Conservation (phyloP, 64 coral and sea anemone species). For the Astreopora myriophthalma region DNA sequence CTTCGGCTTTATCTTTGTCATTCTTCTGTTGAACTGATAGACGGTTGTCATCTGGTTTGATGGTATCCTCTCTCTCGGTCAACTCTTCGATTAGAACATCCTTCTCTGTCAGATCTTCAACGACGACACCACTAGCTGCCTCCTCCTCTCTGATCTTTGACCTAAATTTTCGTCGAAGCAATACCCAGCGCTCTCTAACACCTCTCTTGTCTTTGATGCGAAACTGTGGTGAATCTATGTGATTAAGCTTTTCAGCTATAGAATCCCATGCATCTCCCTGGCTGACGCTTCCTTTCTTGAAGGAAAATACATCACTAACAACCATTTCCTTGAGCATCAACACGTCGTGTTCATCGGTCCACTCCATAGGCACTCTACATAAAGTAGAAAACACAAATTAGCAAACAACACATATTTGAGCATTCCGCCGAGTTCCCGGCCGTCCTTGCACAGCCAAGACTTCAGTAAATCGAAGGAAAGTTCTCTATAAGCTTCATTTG, state of each 20-base stretch:
- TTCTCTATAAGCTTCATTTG: too few species aligned
- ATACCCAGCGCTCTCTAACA: constrained; percentile 39
- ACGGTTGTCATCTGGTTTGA: constrained; percentile 5
- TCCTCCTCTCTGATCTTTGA: constrained; percentile 16
- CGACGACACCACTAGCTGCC: background rate
- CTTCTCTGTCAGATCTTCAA: background rate
- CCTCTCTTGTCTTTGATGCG: constrained; percentile 64
- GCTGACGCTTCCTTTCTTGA: too few species aligned
- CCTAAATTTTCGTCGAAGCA: background rate
- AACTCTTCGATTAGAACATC: constrained; percentile 51
- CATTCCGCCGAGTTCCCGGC: too few species aligned
- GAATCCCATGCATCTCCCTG: constrained; percentile 16
- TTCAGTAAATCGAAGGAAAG: too few species aligned
- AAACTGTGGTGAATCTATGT: constrained; percentile 51
- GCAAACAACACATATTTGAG: too few species aligned
- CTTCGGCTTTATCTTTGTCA: constrained; percentile 42
- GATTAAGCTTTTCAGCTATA: constrained; percentile 39
- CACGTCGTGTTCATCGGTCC: too few species aligned
- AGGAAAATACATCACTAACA: too few species aligned
- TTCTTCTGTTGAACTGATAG: background rate
- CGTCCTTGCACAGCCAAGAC: too few species aligned
- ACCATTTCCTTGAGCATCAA: too few species aligned
- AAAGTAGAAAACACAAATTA: too few species aligned
- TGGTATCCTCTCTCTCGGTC: constrained; percentile 27
- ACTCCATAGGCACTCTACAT: too few species aligned